Conservation (phyloP, 2,113 vertebrate species). For the Bungarus multicinctus region DNA sequence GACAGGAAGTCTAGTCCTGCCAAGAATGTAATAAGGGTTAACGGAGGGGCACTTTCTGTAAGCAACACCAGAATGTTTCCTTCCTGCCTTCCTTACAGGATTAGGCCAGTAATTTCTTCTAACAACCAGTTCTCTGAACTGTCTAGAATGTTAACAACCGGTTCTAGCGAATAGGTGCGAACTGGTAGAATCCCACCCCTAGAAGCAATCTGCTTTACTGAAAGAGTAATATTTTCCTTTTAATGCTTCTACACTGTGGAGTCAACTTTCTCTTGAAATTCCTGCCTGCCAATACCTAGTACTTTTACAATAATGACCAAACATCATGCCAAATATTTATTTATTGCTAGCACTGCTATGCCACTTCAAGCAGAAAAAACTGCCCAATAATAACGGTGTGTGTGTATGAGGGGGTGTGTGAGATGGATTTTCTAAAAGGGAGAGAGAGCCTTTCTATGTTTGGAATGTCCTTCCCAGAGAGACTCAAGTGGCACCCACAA, state of each 20-base stretch:
- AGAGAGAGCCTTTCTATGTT: neutral
- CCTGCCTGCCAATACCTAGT: neutral
- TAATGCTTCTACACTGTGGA: neutral
- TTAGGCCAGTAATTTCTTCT: too few species aligned
- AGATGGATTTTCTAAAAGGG: neutral
- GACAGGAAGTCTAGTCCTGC: too few species aligned
- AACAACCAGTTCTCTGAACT: too few species aligned
- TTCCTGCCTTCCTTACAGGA: too few species aligned
- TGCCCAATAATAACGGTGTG: neutral
- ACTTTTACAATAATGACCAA: neutral
- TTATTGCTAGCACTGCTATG: neutral
- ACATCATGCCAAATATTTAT: neutral
- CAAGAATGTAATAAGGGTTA: too few species aligned
- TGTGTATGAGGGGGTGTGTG: neutral
- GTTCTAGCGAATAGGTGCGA: too few species aligned
- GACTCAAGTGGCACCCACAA: neutral
- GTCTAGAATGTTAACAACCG: too few species aligned
- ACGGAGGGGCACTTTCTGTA: too few species aligned
- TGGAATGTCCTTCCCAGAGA: neutral
- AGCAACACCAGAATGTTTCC: too few species aligned
- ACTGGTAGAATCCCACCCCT: too few species aligned
- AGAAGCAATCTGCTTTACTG: neutral
- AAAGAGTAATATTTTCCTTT: neutral
- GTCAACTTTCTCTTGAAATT: neutral
- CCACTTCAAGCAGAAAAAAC: neutral